These are phyloP conservation scores for Chamaea fasciata DNA, from an alignment of 2,113 vertebrate species.

Conservation along the genomic window DNA sequence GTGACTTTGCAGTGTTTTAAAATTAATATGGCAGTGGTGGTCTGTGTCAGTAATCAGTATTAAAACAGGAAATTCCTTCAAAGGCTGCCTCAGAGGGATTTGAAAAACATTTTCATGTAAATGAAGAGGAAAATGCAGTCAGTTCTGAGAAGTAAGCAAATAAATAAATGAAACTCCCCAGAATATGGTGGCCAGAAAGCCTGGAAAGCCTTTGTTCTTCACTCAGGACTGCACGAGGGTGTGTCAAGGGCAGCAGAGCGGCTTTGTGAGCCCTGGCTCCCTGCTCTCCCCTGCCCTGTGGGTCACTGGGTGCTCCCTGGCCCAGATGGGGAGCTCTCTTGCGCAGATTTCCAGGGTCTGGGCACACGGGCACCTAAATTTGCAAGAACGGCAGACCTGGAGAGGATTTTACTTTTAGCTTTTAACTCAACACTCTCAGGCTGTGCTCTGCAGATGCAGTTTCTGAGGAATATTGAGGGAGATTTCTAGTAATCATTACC, in stretches of 20 bases:
- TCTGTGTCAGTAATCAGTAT: background rate
- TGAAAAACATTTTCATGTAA: conserved; percentile 12
- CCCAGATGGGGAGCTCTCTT: background rate
- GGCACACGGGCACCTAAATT: background rate
- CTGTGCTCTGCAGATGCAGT: background rate
- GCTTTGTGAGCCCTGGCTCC: background rate
- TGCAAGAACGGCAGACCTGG: background rate
- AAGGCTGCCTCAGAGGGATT: background rate
- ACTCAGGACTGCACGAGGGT: background rate
- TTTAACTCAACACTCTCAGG: background rate
- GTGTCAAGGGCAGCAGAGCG: background rate
- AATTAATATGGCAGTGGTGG: background rate
- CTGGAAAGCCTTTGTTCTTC: conserved; percentile 17
- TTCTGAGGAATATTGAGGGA: background rate
- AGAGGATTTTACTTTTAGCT: background rate
- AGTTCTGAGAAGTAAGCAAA: background rate
- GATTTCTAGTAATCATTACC: background rate
- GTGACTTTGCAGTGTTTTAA: background rate
- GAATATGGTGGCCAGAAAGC: background rate
- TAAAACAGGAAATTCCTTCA: conserved; percentile 44
- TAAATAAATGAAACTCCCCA: background rate
- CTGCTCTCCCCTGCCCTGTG: background rate
- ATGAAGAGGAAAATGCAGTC: background rate
- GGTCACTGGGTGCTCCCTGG: background rate
- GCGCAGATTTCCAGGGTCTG: background rate